A percentile compares a stretch with the other conserved stretches of the same genome.
Conservation (phyloP, 2,797 vertebrate genomes). For the Microhierax caerulescens region DNA sequence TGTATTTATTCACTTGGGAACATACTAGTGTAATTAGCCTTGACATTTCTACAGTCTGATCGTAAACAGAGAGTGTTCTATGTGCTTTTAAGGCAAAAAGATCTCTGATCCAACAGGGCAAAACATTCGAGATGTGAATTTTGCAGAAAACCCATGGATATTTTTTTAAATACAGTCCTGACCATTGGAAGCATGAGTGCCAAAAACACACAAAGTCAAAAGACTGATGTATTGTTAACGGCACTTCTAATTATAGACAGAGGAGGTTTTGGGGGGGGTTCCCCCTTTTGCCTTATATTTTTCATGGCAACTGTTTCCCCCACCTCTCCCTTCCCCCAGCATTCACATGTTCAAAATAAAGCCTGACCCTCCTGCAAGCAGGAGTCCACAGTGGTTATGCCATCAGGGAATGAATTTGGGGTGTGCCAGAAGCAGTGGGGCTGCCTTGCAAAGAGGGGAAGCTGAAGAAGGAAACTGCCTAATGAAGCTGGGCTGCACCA, state of each 20-base stretch:
- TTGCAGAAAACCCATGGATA: conserved; percentile 19
- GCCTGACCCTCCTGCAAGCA: background rate
- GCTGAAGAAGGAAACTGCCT: background rate
- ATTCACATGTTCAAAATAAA: background rate
- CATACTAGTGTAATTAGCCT: conserved; percentile 42
- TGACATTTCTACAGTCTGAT: conserved; percentile 65
- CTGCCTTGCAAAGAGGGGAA: background rate
- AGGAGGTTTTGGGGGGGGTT: background rate
- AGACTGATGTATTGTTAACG: conserved; percentile 36
- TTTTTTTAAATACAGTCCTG: conserved; percentile 37
- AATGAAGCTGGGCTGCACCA: background rate
- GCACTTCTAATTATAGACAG: conserved; percentile 49
- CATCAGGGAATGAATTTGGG: background rate
- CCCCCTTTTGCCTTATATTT: background rate
- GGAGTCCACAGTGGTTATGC: background rate
- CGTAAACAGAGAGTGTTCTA: conserved; percentile 55
- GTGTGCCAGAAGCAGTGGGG: background rate
- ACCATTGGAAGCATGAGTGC: conserved; percentile 9
- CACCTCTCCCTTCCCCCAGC: background rate
- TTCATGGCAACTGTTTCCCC: background rate
- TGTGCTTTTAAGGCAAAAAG: conserved; percentile 74
- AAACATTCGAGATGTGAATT: conserved; percentile 55
- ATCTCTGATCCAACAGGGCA: conserved; percentile 16
- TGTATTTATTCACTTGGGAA: conserved; percentile 54
- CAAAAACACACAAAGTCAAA: conserved; percentile 29